Percentiles rank a stretch among this genome's conserved stretches.
phyloP scores from a whole-genome alignment of 1,140 invertebrate genomes.

The Propsilocerus akamusi region DNA sequence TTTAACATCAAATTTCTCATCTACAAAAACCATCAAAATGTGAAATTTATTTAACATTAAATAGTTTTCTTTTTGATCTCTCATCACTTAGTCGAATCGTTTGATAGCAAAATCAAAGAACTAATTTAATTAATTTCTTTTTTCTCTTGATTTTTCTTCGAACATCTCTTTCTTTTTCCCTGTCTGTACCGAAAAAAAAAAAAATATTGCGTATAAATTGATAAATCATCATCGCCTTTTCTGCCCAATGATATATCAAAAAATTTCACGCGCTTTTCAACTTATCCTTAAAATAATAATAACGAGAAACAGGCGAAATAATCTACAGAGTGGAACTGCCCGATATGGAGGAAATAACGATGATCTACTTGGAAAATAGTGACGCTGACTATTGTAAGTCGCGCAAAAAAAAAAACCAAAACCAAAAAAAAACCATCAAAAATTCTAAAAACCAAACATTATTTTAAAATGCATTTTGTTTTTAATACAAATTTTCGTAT shows the following conservation, averaged over 20 bases:
- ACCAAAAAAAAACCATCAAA: slow-evolving; percentile 7
- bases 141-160: no score
- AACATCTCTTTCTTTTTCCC: slow-evolving; percentile 5
- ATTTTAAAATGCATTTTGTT: background rate
- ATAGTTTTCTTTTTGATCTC: no score
- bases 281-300: no score
- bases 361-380: slow-evolving; percentile 70
- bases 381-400: slow-evolving; percentile 48
- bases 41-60: no score
- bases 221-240: background rate
- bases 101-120: no score
- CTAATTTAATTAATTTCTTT: no score
- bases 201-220: background rate
- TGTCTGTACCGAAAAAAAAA: background rate
- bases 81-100: no score
- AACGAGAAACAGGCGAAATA: slow-evolving; percentile 43
- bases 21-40: no score
- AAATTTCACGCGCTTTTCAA: no score
- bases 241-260: slow-evolving; percentile 1
- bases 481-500: no score
- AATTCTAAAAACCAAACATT: background rate
- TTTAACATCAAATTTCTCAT: no score
- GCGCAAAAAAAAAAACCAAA: slow-evolving; percentile 26
- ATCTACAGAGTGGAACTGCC: slow-evolving; percentile 76
- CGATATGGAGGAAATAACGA: slow-evolving; percentile 75